Evolutionary conservation across 2,113 vertebrate species (phyloP), one percentile per base, ranked within the genome.

Genomic region (Melanostigma gelatinosum): DNA sequence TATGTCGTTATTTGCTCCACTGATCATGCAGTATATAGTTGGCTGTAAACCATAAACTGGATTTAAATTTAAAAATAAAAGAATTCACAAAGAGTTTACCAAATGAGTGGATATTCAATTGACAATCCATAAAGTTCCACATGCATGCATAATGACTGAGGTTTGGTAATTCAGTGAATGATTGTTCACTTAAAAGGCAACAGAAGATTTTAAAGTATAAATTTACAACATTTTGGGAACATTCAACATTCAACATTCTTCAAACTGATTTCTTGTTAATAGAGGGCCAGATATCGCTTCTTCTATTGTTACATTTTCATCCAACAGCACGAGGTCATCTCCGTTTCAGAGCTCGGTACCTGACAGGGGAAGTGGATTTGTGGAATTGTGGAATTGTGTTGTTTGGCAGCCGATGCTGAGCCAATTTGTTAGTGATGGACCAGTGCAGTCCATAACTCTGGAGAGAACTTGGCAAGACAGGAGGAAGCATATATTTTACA

Each of bases 301-400:
- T 73, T 75, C 36, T 75, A 48, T 83, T 82, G 58, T 76, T 70
- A 78, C 38, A 69, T 58, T 79, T 77, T 85, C 70, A 77, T 89
- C 79, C 77, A 77, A 36, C 52, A 72, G 75, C 44, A 68, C 48
- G 18, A 58, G 60, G 78, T 73, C 72, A 58, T 88, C 88, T 87
- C 81, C 71, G 75, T 90, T 84, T 77, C 85, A 85, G 52, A 77
- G 55, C 54, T 84, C 67, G 55, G 57, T 75, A 79, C 64, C 83
- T 73, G 68, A 85, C 79, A 82, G 76, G 65, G 88, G 87, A 92
- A 91, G 80, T 84, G 79, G 83, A 86, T 80, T 90, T 84, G 85
- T 85, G 90, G 82, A 86, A 77, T 90, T 84, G 85, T 85, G 90
- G 82, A 86, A 77, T 87, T 90, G 87, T 94, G 89, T 91, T 84